phyloP scores from a whole-genome alignment of 2,797 vertebrate genomes.

The Graptemys geographica region DNA sequence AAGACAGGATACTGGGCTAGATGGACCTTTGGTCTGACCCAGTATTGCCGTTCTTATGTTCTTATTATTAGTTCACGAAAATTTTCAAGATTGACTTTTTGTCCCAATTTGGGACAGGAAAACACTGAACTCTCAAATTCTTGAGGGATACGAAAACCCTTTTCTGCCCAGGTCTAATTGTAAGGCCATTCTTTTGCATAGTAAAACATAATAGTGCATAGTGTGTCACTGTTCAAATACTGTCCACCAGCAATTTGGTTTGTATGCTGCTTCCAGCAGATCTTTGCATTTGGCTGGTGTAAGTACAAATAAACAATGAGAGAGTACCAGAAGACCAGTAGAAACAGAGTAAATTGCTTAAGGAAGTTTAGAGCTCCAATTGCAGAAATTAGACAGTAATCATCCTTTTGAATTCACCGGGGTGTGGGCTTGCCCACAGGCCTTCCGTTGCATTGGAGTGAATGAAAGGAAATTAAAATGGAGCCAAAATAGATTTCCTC shows the following conservation, averaged over 20 bases:
- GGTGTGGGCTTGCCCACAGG: not conserved
- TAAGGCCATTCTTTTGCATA: not conserved
- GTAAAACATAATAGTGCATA: not conserved
- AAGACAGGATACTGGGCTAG: no score
- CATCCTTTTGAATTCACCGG: not conserved
- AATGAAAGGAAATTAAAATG: constrained; percentile 4
- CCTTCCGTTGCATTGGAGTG: not conserved
- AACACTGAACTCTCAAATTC: no score
- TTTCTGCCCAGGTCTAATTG: no score
- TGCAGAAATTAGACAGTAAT: constrained; percentile 58
- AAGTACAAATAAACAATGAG: constrained; percentile 30
- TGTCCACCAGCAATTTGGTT: constrained; percentile 1
- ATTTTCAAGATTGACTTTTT: no score
- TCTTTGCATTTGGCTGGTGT: constrained; percentile 4
- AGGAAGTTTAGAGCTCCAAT: constrained; percentile 45
- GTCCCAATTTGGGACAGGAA: no score
- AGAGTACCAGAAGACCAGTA: constrained; percentile 49
- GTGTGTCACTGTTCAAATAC: not conserved
- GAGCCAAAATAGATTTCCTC: not conserved
- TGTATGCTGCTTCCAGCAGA: not conserved
- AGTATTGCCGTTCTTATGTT: no score
- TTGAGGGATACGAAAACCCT: no score
- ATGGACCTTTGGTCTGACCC: no score
- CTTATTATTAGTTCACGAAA: no score
- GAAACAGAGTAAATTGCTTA: constrained; percentile 48